Conservation (phyloP, 2,888 invertebrate genomes). For the Calliphora vomitoria region DNA sequence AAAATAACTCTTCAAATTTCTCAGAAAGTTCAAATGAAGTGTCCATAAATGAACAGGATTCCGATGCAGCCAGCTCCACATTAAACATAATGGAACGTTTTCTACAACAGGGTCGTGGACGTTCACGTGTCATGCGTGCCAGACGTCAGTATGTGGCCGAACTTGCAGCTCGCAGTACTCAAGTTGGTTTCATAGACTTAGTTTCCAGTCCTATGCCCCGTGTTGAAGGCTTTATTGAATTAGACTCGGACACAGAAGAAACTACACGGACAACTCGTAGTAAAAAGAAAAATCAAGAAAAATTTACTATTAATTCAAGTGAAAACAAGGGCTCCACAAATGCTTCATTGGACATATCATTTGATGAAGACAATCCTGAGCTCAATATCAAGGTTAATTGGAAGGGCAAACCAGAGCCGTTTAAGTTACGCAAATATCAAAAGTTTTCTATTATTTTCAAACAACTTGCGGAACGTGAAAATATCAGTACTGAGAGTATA, state of each 20-base stretch:
- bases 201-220: constrained; percentile 77
- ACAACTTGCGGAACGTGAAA: constrained; percentile 79
- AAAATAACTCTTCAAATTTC: background rate
- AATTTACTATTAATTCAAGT: background rate
- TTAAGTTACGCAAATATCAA: constrained; percentile 80
- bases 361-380: constrained; percentile 79
- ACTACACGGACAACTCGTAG: constrained; percentile 11
- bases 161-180: constrained; percentile 76
- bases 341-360: constrained; percentile 71
- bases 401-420: constrained; percentile 79
- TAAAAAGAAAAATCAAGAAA: constrained; percentile 1
- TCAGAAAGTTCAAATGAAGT: constrained; percentile 1
- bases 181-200: constrained; percentile 78
- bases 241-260: constrained; percentile 78
- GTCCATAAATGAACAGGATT: background rate
- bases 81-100: constrained; percentile 52
- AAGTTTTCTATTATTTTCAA: constrained; percentile 80
- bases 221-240: constrained; percentile 78
- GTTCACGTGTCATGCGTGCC: constrained; percentile 62
- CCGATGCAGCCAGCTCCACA: background rate
- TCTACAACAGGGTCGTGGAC: constrained; percentile 32
- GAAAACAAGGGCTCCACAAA: background rate
- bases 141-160: constrained; percentile 75
- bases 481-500: constrained; percentile 75
- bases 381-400: constrained; percentile 79